These are phyloP conservation scores for Cryptus armator DNA, from an alignment of 2,888 invertebrate species.

Conservation along the genomic window DNA sequence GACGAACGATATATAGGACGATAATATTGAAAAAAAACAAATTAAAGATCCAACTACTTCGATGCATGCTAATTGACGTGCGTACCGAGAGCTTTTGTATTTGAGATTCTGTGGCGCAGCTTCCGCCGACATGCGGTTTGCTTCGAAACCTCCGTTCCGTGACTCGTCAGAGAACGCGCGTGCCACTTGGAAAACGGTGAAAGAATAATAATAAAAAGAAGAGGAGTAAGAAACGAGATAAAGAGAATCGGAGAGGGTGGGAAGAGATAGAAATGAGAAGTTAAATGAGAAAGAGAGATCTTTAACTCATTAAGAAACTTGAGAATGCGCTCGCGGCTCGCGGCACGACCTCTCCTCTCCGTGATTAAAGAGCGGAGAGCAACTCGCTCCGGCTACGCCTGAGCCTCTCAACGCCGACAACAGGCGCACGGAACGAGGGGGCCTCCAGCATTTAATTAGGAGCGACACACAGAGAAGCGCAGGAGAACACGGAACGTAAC, in stretches of 20 bases:
- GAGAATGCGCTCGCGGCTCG: constrained; percentile 70
- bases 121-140: constrained; percentile 5
- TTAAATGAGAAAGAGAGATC: constrained; percentile 65
- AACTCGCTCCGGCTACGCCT: constrained; percentile 20
- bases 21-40: background rate
- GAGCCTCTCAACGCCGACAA: constrained; percentile 58
- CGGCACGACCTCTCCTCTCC: constrained; percentile 43
- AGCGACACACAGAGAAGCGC: constrained; percentile 47
- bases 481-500: constrained; percentile 49
- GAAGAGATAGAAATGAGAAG: constrained; percentile 60
- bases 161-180: constrained; percentile 28
- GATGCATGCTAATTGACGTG: constrained; percentile 29
- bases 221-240: constrained; percentile 19
- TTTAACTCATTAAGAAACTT: constrained; percentile 65
- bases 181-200: constrained; percentile 40
- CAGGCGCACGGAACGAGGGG: constrained; percentile 31
- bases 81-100: background rate
- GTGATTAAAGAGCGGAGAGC: constrained; percentile 58
- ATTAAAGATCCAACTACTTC: constrained; percentile 6
- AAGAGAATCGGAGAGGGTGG: constrained; percentile 12
- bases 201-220: constrained; percentile 27
- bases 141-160: constrained; percentile 2
- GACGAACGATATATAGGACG: too few species aligned
- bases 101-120: background rate
- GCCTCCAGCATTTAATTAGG: constrained; percentile 57